A percentile compares a stretch with the other conserved stretches of the same genome.
These are phyloP conservation scores for Philhelius pedissequus DNA, from an alignment of 2,888 invertebrate species.

Conservation along the genomic window DNA sequence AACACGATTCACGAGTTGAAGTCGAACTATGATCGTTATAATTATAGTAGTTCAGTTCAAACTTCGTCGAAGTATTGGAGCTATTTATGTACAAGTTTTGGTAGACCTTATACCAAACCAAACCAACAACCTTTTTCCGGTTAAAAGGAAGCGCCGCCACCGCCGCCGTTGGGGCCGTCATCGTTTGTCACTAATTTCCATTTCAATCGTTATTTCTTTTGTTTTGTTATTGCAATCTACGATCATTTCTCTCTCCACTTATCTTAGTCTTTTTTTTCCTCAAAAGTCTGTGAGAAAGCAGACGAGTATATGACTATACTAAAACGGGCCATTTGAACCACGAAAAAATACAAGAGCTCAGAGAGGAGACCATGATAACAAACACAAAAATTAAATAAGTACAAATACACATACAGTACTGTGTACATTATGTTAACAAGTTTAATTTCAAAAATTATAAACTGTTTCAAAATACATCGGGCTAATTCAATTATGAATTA, in stretches of 20 bases:
- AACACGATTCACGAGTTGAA: conserved; percentile 37
- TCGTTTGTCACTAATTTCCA: conserved; percentile 52
- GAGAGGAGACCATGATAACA: conserved; percentile 27
- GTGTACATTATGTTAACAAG: background rate
- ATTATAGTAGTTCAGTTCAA: conserved; percentile 27
- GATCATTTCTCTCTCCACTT: background rate
- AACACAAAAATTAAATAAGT: background rate
- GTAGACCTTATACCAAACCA: background rate
- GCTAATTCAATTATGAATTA: too few species aligned
- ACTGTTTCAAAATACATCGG: too few species aligned
- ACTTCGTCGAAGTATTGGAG: background rate
- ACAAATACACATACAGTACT: background rate
- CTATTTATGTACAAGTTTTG: background rate
- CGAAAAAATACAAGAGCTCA: conserved; percentile 21
- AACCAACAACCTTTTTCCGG: conserved; percentile 7
- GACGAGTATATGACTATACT: conserved; percentile 29
- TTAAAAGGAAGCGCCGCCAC: conserved; percentile 38
- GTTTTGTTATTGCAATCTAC: background rate
- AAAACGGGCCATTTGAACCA: conserved; percentile 55
- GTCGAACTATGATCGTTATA: conserved; percentile 46
- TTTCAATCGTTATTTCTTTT: conserved; percentile 39
- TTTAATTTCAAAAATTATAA: background rate
- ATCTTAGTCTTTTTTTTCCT: background rate
- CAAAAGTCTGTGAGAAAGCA: conserved; percentile 43
- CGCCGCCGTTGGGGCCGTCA: background rate